Evolutionary conservation across 2,888 invertebrate species (phyloP).

Genomic region (Pachydiplax longipennis): DNA sequence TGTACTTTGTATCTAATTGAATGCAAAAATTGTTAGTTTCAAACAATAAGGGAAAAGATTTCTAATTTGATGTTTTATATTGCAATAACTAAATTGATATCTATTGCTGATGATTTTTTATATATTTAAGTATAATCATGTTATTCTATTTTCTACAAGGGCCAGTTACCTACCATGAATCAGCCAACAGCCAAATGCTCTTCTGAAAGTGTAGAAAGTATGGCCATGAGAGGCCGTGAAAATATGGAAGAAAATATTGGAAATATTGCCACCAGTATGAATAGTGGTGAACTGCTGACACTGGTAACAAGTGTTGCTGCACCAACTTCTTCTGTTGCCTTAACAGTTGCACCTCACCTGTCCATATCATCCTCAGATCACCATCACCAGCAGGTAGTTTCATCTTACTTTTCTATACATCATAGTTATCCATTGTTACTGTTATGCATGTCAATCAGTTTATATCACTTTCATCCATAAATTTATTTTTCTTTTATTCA

Average conservation of each 20-base stretch:
- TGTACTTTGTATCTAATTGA: too few relatives aligned
- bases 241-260: neutral
- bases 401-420: neutral
- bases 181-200: neutral
- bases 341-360: neutral
- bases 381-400: neutral
- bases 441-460: neutral
- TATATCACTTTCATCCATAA: neutral
- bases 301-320: conserved; percentile 10
- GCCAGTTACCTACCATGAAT: neutral
- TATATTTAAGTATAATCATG: too few relatives aligned
- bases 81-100: too few relatives aligned
- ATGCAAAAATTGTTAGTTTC: too few relatives aligned
- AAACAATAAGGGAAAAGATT: too few relatives aligned
- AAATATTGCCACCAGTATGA: neutral
- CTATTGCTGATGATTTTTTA: too few relatives aligned
- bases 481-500: too few relatives aligned
- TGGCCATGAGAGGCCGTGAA: neutral
- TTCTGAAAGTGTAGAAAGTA: neutral
- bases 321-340: neutral
- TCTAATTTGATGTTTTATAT: too few relatives aligned
- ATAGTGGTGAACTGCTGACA: conserved; percentile 13
- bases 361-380: neutral
- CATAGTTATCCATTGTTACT: too few relatives aligned
- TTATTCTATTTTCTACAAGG: neutral